Conservation (phyloP, 2,113 vertebrate species). For the Labeo rohita region DNA sequence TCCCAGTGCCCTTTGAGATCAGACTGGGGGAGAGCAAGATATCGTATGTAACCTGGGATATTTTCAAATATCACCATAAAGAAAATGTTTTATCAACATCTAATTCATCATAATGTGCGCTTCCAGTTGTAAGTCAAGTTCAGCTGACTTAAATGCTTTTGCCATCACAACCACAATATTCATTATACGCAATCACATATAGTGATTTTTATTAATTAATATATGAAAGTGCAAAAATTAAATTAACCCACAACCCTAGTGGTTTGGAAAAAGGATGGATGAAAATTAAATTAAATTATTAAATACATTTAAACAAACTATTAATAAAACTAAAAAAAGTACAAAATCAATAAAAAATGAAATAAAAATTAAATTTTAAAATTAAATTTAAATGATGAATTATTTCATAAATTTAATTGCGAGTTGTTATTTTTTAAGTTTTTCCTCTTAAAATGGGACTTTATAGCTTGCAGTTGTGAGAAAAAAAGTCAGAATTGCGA, state of each 20-base stretch:
- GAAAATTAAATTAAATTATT: neutral
- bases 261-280: neutral
- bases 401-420: too few species aligned
- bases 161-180: too few species aligned
- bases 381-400: too few species aligned
- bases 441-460: too few species aligned
- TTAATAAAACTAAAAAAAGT: neutral
- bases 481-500: too few species aligned
- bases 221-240: neutral
- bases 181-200: neutral
- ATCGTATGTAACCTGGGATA: neutral
- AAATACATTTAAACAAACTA: neutral
- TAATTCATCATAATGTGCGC: neutral
- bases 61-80: neutral
- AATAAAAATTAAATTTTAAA: neutral
- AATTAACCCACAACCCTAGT: neutral
- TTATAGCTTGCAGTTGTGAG: too few species aligned
- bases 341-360: neutral
- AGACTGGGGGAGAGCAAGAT: conserved; percentile 7
- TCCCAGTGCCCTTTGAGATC: neutral
- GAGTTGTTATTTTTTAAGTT: too few species aligned
- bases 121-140: neutral
- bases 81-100: neutral
- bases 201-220: neutral
- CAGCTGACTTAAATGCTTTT: neutral